Evolutionary conservation across 2,797 vertebrate genomes (phyloP), one percentile per base, ranked within the genome.

Genomic region (Siniperca obscura): DNA sequence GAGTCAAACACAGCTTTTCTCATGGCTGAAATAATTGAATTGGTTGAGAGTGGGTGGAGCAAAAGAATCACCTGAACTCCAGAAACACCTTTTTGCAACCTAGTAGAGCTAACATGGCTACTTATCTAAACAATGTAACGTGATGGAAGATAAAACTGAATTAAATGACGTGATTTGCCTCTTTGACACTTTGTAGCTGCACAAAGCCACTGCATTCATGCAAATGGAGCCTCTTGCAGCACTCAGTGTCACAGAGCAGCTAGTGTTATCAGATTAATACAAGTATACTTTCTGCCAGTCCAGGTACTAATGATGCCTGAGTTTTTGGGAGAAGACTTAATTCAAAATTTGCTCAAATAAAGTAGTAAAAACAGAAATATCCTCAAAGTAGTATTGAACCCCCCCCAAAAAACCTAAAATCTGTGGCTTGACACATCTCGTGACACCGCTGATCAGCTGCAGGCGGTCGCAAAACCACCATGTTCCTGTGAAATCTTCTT

Each of bases 21-120:
- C 21, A 10, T 0, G 5, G 42, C 64, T 62, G 82, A 90, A 87
- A 84, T 70, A 38, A 81, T 60, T 34, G 50, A 40, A 83, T 61
- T 74, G 87, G 80, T 69, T 77, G 85, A 88, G 69, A 76, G 70
- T 67, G 74, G 71, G 74, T 4, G 21, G 80, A 82, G 77, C 66
- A 21, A 62, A 53, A 48, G 12, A 66, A 75, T 48, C 27, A 10
- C 17, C 3, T 68, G 11, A 64, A 40, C 48, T n/a, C 14, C 13
- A 3, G 17, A 22, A 17, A n/a, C 1, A 13, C 0, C 2, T n/a
- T n/a, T 27, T 22, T 27, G 7, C 21, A 52, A 40, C n/a, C 19
- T 21, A 30, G n/a, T 12, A 21, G 6, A 36, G 42, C 17, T 27
- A 38, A 68, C 30, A 38, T 22, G 38, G 62, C 22, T 40, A 25